A percentile compares a stretch with the other conserved stretches of the same genome.
Evolutionary conservation across 2,888 invertebrate species (phyloP).

Genomic region (Yponomeuta malinellus): DNA sequence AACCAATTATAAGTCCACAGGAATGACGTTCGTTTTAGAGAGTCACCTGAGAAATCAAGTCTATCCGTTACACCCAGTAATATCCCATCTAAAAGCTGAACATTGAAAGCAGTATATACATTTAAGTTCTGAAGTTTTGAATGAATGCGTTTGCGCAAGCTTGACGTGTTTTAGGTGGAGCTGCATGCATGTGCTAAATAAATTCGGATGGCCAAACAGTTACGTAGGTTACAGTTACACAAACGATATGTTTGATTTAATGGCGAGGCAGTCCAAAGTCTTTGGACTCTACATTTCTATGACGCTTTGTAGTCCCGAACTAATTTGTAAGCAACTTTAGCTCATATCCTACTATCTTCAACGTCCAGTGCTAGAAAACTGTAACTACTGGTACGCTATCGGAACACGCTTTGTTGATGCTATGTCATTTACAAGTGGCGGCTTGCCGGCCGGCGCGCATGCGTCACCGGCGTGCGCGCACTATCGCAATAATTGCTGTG

Average conservation of each 20-base stretch:
- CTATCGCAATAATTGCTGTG: slow-evolving; percentile 11
- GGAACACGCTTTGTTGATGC: neutral
- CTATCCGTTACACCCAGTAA: no score
- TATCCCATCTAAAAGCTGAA: no score
- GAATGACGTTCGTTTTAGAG: no score
- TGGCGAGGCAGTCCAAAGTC: neutral
- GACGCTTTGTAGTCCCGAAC: neutral
- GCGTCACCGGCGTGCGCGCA: slow-evolving; percentile 5
- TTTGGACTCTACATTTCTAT: neutral
- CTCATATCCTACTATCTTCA: neutral
- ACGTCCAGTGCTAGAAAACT: neutral
- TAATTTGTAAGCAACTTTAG: neutral
- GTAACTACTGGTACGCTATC: neutral
- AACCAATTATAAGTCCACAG: no score
- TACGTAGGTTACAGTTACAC: neutral
- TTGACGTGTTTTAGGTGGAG: neutral
- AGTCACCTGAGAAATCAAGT: no score
- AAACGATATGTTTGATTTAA: neutral
- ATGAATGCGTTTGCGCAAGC: neutral
- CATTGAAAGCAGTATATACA: no score
- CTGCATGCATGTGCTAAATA: slow-evolving; percentile 9
- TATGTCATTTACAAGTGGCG: slow-evolving; percentile 14
- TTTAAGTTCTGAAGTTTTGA: neutral
- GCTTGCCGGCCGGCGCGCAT: slow-evolving; percentile 17
- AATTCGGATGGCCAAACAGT: slow-evolving; percentile 14